These are phyloP conservation scores for Rhyacophila brunnea DNA, from an alignment of 1,140 invertebrate species.

Conservation along the genomic window DNA sequence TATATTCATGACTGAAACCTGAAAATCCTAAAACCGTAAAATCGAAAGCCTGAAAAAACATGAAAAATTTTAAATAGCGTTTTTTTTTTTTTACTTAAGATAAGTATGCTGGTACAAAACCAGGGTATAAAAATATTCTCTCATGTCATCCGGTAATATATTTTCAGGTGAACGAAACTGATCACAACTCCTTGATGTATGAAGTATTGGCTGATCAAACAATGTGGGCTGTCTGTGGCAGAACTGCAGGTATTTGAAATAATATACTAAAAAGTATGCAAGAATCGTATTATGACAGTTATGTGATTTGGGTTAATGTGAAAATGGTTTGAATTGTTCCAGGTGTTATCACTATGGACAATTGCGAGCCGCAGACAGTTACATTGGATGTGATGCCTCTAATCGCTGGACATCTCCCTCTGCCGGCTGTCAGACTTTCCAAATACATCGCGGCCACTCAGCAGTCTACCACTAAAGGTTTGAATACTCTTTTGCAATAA, in stretches of 20 bases:
- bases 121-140: too few species aligned
- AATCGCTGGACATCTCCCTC: slow-evolving; percentile 81
- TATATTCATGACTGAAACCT: too few species aligned
- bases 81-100: too few species aligned
- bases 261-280: not conserved
- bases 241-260: slow-evolving; percentile 65
- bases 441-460: slow-evolving; percentile 85
- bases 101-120: too few species aligned
- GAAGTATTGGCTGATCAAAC: slow-evolving; percentile 88
- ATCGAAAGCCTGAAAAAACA: too few species aligned
- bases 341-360: slow-evolving; percentile 81
- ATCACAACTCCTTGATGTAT: slow-evolving; percentile 79
- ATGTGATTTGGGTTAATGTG: too few species aligned
- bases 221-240: slow-evolving; percentile 89
- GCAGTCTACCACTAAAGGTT: slow-evolving; percentile 61
- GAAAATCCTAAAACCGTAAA: too few species aligned
- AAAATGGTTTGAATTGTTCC: slow-evolving; percentile 1
- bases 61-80: too few species aligned
- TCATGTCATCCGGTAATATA: too few species aligned
- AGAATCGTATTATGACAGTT: too few species aligned
- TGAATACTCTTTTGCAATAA: slow-evolving; percentile 29
- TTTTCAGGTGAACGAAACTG: slow-evolving; percentile 52
- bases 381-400: slow-evolving; percentile 89
- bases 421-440: slow-evolving; percentile 84
- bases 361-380: slow-evolving; percentile 68